phyloP scores from a whole-genome alignment of 2,888 invertebrate species.

The Ethmia dodecea region DNA sequence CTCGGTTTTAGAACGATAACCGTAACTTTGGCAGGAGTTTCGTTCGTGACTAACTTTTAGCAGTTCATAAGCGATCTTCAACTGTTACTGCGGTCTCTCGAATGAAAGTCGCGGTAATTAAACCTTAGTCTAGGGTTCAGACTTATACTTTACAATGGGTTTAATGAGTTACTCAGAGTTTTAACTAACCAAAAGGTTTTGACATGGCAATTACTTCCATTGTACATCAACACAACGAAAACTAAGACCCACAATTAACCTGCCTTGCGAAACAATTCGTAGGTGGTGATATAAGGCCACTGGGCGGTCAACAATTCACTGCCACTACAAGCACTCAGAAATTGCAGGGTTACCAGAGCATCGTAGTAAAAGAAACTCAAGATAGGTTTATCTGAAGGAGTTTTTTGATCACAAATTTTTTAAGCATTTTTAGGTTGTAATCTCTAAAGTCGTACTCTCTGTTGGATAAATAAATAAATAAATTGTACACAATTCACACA shows the following conservation, averaged over 20 bases:
- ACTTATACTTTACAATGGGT: background rate
- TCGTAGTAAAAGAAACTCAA: too few species aligned
- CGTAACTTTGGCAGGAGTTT: constrained; percentile 18
- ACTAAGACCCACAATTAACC: too few species aligned
- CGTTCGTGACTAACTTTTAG: constrained; percentile 32
- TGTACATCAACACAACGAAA: background rate
- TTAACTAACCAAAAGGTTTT: background rate
- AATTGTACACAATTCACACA: too few species aligned
- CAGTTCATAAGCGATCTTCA: constrained; percentile 19
- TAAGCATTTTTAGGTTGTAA: too few species aligned
- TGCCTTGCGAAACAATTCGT: too few species aligned
- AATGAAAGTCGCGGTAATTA: background rate
- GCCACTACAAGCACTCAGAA: too few species aligned
- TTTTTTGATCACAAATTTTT: too few species aligned
- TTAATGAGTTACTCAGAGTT: background rate
- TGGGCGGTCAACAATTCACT: too few species aligned
- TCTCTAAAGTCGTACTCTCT: too few species aligned
- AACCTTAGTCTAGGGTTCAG: background rate
- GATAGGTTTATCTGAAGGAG: too few species aligned
- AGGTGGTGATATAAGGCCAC: background rate
- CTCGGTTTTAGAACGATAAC: constrained; percentile 17
- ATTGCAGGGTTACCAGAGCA: too few species aligned
- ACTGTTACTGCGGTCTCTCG: constrained; percentile 17
- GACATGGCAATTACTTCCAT: background rate
- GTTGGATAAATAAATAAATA: too few species aligned